Conservation (phyloP, 2,888 invertebrate genomes). For the Nebria salina region DNA sequence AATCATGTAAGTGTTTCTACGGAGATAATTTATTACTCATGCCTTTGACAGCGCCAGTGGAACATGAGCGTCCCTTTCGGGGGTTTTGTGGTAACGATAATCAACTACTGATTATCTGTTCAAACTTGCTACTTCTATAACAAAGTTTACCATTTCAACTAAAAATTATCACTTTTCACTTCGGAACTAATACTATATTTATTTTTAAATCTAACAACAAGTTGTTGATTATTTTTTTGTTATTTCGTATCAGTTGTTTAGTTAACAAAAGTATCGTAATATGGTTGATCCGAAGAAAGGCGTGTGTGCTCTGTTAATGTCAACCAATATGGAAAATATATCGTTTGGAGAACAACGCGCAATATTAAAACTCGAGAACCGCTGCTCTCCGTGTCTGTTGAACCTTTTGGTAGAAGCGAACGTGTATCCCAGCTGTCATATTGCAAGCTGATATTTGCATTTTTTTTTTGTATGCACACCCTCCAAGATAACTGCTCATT, state of each 20-base stretch:
- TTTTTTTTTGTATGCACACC: slow-evolving; percentile 33
- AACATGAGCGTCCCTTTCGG: slow-evolving; percentile 25
- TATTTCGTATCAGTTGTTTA: too few species aligned
- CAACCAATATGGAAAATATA: background rate
- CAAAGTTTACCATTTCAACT: background rate
- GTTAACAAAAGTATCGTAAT: too few species aligned
- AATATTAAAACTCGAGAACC: slow-evolving; percentile 22
- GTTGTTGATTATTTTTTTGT: background rate
- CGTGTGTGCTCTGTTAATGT: background rate
- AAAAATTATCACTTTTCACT: background rate
- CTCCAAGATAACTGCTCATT: slow-evolving; percentile 43
- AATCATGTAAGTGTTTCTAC: slow-evolving; percentile 44
- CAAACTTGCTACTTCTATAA: background rate
- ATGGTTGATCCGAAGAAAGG: background rate
- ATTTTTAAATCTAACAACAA: background rate
- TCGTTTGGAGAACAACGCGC: slow-evolving; percentile 10
- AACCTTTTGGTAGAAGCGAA: background rate
- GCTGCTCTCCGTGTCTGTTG: background rate
- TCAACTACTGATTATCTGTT: slow-evolving; percentile 29
- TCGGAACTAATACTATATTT: background rate
- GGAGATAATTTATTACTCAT: slow-evolving; percentile 44
- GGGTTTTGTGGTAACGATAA: slow-evolving; percentile 26
- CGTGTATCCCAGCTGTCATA: slow-evolving; percentile 34
- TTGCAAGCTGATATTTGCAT: slow-evolving; percentile 42
- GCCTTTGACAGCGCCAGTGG: slow-evolving; percentile 37